Evolutionary conservation across 2,797 vertebrate genomes (phyloP), one percentile per base, ranked within the genome.

Genomic region (Novumbra hubbsi): DNA sequence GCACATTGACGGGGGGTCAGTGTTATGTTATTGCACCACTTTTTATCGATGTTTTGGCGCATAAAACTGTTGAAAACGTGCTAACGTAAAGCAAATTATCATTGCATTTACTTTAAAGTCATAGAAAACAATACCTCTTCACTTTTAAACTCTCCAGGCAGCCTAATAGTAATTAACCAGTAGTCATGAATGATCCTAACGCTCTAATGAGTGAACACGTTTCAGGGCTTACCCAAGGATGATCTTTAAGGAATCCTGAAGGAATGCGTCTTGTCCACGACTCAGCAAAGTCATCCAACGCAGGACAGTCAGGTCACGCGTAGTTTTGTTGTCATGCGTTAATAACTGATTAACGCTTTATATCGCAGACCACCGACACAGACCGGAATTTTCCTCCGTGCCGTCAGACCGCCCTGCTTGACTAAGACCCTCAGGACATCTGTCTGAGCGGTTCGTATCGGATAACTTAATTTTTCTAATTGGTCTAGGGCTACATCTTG

Each of bases 251-350:
- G 82, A 89, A 64, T 89, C 82, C 90, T 84, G 92, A 48, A 45
- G 76, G 90, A 93, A 94, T 95, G 94, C 94, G 94, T 94, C 92
- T 94, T 94, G 91, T 92, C 91, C 87, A 86, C 88, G 87, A 60
- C 55, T 60, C 11, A 86, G 89, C 76, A 84, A 84, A 90, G 84
- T 78, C 89, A 90, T 91, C 90, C 80, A 87, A 80, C 79, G 80
- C 88, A 38, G n/a, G 9, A 60, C 8, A 60, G 21, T 24, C 52
- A 81, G 86, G 80, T 82, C 88, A 87, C 79, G 86, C 86, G 88
- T 86, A 85, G 76, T 21, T 52, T 83, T 77, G 87, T 85, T 90
- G 89, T 93, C 90, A 92, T 72, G 81, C 90, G 85, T 81, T 72
- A 68, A 76, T 82, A 81, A 45, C 9, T 2, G 78, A 90, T 74